phyloP scores from a whole-genome alignment of 2,888 invertebrate genomes.

The Melipona bicolor region DNA sequence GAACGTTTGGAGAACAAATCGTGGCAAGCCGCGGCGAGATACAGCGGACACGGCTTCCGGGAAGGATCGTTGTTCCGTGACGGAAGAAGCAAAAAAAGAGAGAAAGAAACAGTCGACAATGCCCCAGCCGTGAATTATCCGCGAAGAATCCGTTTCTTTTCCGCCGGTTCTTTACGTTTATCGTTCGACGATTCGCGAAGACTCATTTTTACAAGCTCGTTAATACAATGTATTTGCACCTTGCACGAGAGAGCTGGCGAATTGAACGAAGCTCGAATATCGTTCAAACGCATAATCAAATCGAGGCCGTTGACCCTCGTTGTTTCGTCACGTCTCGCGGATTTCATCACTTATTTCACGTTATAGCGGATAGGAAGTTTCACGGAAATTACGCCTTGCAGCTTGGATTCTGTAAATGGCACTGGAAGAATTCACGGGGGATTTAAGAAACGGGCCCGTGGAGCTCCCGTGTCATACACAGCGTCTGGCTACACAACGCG shows the following conservation, averaged over 20 bases:
- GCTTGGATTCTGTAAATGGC: constrained; percentile 89
- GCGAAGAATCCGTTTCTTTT: constrained; percentile 60
- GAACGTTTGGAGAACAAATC: constrained; percentile 69
- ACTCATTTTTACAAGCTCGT: constrained; percentile 16
- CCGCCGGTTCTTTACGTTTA: constrained; percentile 29
- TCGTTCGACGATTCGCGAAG: not conserved
- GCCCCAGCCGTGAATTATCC: constrained; percentile 53
- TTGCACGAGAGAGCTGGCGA: constrained; percentile 25
- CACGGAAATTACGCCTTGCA: not conserved
- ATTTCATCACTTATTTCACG: not conserved
- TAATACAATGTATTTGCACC: not conserved
- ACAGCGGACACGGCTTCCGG: constrained; percentile 74
- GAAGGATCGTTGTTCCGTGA: constrained; percentile 77
- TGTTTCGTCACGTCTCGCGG: not conserved
- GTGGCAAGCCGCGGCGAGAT: constrained; percentile 60
- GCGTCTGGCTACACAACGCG: constrained; percentile 80
- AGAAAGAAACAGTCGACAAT: constrained; percentile 57
- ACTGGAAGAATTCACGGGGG: constrained; percentile 95
- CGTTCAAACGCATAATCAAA: not conserved
- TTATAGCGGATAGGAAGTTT: not conserved
- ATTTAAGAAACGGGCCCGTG: constrained; percentile 84
- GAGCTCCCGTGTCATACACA: constrained; percentile 84
- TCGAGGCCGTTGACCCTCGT: constrained; percentile 6
- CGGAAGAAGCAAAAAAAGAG: constrained; percentile 67
- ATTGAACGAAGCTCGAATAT: not conserved